Evolutionary conservation across 2,113 vertebrate species (phyloP).

Genomic region (Anolis carolinensis): DNA sequence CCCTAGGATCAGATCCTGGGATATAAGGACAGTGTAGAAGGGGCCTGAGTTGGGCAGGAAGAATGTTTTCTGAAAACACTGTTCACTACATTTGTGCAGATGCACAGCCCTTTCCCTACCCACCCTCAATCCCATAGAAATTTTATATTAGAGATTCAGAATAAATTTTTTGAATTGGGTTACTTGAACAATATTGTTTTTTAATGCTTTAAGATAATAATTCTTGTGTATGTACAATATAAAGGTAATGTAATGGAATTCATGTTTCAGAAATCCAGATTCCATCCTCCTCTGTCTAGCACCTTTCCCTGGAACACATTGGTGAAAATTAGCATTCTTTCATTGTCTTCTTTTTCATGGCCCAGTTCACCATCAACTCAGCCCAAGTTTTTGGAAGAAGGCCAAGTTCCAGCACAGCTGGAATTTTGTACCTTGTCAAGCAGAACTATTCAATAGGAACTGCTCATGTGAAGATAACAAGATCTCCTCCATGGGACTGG

Average conservation of each 20-base stretch:
- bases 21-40: too few species aligned
- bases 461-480: not conserved
- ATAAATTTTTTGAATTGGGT: not conserved
- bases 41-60: constrained; percentile 19
- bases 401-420: not conserved
- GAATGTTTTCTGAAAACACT: not conserved
- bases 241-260: not conserved
- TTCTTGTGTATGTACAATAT: not conserved
- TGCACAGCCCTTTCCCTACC: too few species aligned
- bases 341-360: not conserved
- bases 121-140: not conserved
- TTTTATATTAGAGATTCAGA: not conserved
- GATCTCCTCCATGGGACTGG: not conserved
- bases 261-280: not conserved
- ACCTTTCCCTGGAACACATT: not conserved
- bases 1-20: too few species aligned
- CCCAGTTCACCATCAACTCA: not conserved
- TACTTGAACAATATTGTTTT: not conserved
- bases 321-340: not conserved
- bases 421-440: not conserved
- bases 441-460: not conserved
- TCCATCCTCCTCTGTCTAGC: not conserved
- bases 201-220: not conserved
- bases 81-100: not conserved
- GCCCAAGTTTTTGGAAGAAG: not conserved